Conservation (phyloP, 2,113 vertebrate species). For the Lycocorax pyrrhopterus region DNA sequence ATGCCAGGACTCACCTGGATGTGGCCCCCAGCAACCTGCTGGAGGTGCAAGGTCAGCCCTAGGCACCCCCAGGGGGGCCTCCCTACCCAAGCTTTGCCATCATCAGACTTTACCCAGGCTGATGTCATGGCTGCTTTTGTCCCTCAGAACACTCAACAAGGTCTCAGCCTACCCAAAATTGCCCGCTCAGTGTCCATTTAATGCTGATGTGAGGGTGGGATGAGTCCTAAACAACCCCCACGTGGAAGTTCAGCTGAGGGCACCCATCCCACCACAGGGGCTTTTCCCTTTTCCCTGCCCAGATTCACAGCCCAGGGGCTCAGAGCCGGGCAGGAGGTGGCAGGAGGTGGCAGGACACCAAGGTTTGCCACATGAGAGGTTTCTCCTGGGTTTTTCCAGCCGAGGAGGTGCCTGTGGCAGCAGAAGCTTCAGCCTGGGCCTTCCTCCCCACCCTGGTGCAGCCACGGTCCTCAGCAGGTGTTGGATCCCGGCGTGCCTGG, state of each 20-base stretch:
- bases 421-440: not conserved
- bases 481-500: not conserved
- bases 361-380: not conserved
- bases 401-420: not conserved
- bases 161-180: not conserved
- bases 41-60: not conserved
- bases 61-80: not conserved
- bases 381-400: not conserved
- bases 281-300: not conserved
- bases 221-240: not conserved
- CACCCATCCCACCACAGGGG: not conserved
- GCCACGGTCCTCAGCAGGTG: not conserved
- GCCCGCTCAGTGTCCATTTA: not conserved
- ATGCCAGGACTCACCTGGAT: not conserved
- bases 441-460: fast-evolving
- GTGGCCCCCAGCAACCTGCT: not conserved
- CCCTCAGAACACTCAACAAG: not conserved
- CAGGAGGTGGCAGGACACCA: not conserved
- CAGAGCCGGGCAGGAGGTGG: not conserved
- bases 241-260: not conserved
- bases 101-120: not conserved
- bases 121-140: not conserved
- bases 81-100: not conserved
- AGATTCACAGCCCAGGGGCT: not conserved
- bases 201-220: not conserved